Evolutionary conservation across 1,140 invertebrate genomes (phyloP), one percentile per base, ranked within the genome.

Genomic region (Helicoverpa armigera): DNA sequence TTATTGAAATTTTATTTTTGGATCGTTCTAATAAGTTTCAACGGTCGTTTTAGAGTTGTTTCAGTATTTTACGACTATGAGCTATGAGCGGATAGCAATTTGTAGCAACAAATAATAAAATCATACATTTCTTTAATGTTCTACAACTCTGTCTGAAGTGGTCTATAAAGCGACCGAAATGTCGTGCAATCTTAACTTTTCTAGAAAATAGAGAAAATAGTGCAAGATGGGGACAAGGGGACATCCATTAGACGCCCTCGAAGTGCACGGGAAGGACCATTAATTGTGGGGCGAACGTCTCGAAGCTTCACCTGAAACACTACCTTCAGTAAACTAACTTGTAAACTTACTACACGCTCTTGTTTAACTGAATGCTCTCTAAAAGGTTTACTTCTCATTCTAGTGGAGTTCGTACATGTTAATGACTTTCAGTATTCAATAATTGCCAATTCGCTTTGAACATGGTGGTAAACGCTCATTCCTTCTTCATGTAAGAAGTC

Each of bases 251-350:
- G 70, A 51, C 31, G 53, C 70, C 54, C 70, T 58, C 29, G 53
- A 73, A 73, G 70, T 73, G 54, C 54, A 63, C 73, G 73, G 73
- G 51, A 76, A 73, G 70, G 58, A 56, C 58, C 58, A 76, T 76
- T 76, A 63, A 61, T 63, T 76, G 58, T 51, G 18, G 53, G 69
- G 10, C 53, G 70, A 56, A 61, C 35, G 56, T 61, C 56, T 48
- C 31, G 18, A 23, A 61, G 73, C 56, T 76, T 16, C 73, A 76
- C 73, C 73, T 76, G 73, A 76, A 61, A 63, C 73, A 63, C 58
- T 76, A 76, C 48, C 58, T 76, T 29, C 48, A 61, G 73, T 63
- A 63, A 73, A 75, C 73, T 61, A 61, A 75, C 73, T 75, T 75
- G 73, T 58, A 75, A 75, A 61, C 58, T 76, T 76, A 76, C 43